Evolutionary conservation across 2,113 vertebrate species (phyloP).

Genomic region (Oxyruncus cristatus): DNA sequence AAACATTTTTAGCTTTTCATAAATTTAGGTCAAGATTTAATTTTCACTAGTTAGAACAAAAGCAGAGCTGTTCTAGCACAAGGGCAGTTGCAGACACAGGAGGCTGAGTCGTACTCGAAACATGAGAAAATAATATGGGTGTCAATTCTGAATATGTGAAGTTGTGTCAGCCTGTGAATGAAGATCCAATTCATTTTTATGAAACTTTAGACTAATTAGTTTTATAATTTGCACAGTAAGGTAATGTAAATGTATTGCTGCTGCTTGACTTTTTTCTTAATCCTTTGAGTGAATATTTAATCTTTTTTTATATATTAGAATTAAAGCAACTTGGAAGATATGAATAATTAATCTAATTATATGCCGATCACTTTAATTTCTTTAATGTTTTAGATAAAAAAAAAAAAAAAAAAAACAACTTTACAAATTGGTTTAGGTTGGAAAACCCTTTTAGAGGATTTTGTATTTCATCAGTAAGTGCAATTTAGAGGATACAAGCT

Average conservation of each 20-base stretch:
- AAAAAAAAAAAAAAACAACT: slow-evolving; percentile 64
- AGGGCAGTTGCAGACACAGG: not conserved
- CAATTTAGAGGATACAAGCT: slow-evolving; percentile 68
- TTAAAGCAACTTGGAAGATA: slow-evolving; percentile 91
- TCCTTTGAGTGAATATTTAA: slow-evolving; percentile 93
- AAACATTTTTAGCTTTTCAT: slow-evolving; percentile 32
- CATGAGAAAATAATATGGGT: slow-evolving; percentile 14
- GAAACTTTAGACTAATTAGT: slow-evolving; percentile 85
- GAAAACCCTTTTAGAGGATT: slow-evolving; percentile 83
- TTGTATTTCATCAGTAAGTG: slow-evolving; percentile 79
- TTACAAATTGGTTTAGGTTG: slow-evolving; percentile 84
- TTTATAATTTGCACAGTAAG: slow-evolving; percentile 90
- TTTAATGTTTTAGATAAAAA: slow-evolving; percentile 80
- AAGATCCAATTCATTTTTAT: slow-evolving; percentile 77
- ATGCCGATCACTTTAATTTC: slow-evolving; percentile 83
- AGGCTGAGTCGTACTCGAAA: not conserved
- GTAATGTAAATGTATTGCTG: slow-evolving; percentile 84
- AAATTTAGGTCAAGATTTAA: slow-evolving; percentile 70
- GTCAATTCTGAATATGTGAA: slow-evolving; percentile 65
- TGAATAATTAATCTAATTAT: slow-evolving; percentile 92
- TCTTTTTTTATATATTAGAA: slow-evolving; percentile 88
- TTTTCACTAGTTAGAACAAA: slow-evolving; percentile 65
- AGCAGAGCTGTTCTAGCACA: slow-evolving; percentile 55
- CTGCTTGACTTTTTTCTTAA: slow-evolving; percentile 89
- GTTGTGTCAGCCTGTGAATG: slow-evolving; percentile 61